A percentile compares a stretch with the other conserved stretches of the same genome.
Evolutionary conservation across 2,797 vertebrate species (phyloP).

Genomic region (Leucoraja ocellata): DNA sequence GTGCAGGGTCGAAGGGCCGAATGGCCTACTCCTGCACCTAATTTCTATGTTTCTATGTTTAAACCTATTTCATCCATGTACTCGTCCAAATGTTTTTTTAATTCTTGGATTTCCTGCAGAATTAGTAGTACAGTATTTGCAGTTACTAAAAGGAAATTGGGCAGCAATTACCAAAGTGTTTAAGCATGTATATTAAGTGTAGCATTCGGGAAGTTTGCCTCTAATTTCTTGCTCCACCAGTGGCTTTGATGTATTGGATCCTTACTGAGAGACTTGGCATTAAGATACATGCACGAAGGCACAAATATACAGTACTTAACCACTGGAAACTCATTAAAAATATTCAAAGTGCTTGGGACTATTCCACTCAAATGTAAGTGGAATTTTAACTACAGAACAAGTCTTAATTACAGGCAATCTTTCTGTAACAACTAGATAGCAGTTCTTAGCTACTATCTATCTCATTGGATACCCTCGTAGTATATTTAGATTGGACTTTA

Average conservation of each 20-base stretch:
- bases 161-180: not conserved
- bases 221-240: not conserved
- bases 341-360: not conserved
- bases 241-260: not conserved
- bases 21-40: no score
- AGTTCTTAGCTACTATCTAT: no score
- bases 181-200: not conserved
- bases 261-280: not conserved
- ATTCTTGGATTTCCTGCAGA: not conserved
- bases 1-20: no score
- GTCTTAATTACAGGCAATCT: not conserved
- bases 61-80: no score
- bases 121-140: not conserved
- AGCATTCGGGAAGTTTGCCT: not conserved
- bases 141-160: not conserved
- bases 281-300: not conserved
- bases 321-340: not conserved
- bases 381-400: not conserved
- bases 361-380: not conserved
- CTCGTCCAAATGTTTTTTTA: no score
- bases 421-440: not conserved
- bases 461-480: no score
- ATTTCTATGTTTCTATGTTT: no score
- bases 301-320: not conserved
- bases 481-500: no score